Base-by-base conservation (phyloP, 2,113 vertebrate genomes). In the Cavia porcellus region DNA sequence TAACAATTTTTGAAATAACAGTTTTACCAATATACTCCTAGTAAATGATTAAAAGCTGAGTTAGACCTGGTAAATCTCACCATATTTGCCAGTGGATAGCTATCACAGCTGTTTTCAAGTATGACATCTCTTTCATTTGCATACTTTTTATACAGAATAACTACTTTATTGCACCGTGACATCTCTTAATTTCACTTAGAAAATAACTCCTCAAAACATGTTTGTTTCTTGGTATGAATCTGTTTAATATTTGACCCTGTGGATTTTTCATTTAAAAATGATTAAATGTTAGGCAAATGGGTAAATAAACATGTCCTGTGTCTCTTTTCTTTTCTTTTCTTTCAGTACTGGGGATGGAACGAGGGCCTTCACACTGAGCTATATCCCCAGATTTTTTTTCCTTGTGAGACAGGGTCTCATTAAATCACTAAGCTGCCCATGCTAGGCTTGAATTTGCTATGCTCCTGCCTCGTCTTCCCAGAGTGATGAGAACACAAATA, bases 201-300 rank as follows among this genome's bases (percentile, higher is more conserved):
- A 93, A 96, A 89, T 47, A 86, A 81, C 1, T 75, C 30, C 30
- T n/a, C 77, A 50, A 77, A 87, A 47, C 32, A 55, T 38, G 86
- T 47, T 91, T 94, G 74, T 92, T 96, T 96, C 68, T 50, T 90
- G 4, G 85, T 25, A 81, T 61, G 50, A 68, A 66, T 87, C 84
- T 95, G 42, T 83, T 95, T 85, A 64, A 74, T 92, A 96, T 81
- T 87, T 92, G 30, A 85, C 72, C 59, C 92, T 83, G 42, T 89
- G 66, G 92, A 82, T 57, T 96, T 85, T 88, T 74, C 55, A 79
- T 68, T 81, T 72, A 59, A 57, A 88, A 94, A 79, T 64, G 7
- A 66, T 52, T 47, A 91, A 93, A 96, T 25, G 45, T 59, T 79
- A 97, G 19, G 6, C 28, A 68, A 85, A 12, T 50, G 24, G 89